phyloP scores from a whole-genome alignment of 2,888 invertebrate genomes.

The Coelinius sp. region DNA sequence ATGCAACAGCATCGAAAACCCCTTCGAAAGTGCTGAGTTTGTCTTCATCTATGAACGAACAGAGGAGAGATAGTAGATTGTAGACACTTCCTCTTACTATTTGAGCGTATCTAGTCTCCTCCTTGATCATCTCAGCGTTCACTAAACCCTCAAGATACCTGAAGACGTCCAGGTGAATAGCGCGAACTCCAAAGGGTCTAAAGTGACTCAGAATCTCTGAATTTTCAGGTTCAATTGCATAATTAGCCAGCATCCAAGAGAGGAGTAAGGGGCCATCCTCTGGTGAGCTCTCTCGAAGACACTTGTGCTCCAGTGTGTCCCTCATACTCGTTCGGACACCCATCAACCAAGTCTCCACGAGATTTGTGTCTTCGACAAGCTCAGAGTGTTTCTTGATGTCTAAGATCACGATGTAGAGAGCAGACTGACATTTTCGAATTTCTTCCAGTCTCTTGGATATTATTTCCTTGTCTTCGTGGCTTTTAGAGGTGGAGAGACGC shows the following conservation, averaged over 20 bases:
- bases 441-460: slow-evolving; percentile 63
- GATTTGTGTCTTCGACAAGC: not conserved
- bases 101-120: slow-evolving; percentile 64
- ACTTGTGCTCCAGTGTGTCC: slow-evolving; percentile 66
- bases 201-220: slow-evolving; percentile 59
- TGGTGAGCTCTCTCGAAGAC: slow-evolving; percentile 58
- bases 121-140: slow-evolving; percentile 65
- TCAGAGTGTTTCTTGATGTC: slow-evolving; percentile 61
- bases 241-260: slow-evolving; percentile 69
- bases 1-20: slow-evolving; percentile 63
- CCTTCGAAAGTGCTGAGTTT: slow-evolving; percentile 60
- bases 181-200: slow-evolving; percentile 63
- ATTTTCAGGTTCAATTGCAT: slow-evolving; percentile 63
- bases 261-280: slow-evolving; percentile 66
- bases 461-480: slow-evolving; percentile 65
- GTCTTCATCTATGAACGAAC: slow-evolving; percentile 64
- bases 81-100: slow-evolving; percentile 64
- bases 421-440: slow-evolving; percentile 65
- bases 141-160: slow-evolving; percentile 61
- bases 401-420: slow-evolving; percentile 61
- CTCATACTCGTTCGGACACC: slow-evolving; percentile 60
- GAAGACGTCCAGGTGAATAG: slow-evolving; percentile 67
- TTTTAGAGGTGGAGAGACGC: slow-evolving; percentile 62
- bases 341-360: slow-evolving; percentile 62
- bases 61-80: slow-evolving; percentile 63